Conservation (phyloP, 2,113 vertebrate genomes). For the Varanus komodoensis region DNA sequence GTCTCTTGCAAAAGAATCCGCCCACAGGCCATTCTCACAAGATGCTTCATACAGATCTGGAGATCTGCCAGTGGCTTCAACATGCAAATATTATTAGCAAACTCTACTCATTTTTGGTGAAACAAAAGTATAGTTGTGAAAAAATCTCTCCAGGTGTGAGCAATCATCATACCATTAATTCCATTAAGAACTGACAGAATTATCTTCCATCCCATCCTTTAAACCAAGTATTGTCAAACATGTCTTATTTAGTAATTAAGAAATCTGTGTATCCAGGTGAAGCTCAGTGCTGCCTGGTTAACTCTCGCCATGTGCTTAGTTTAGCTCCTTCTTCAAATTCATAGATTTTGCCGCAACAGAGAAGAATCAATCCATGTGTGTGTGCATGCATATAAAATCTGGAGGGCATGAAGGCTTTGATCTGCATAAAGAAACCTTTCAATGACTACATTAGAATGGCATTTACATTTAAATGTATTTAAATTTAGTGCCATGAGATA, state of each 20-base stretch:
- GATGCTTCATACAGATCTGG: background rate
- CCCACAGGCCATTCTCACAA: background rate
- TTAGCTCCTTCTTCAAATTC: constrained; percentile 11
- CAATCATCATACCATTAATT: constrained; percentile 62
- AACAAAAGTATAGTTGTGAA: background rate
- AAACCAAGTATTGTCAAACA: constrained; percentile 51
- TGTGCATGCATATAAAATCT: constrained; percentile 31
- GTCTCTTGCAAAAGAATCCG: background rate
- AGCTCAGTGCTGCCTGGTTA: constrained; percentile 41
- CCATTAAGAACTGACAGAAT: constrained; percentile 53
- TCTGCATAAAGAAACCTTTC: constrained; percentile 31
- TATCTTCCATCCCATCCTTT: constrained; percentile 28
- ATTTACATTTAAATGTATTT: constrained; percentile 45
- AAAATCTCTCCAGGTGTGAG: constrained; percentile 51
- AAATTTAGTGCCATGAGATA: background rate
- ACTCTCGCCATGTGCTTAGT: constrained; percentile 30
- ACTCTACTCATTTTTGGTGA: constrained; percentile 37
- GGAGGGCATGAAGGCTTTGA: constrained; percentile 48
- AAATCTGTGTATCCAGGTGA: constrained; percentile 52
- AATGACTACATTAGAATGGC: constrained; percentile 26
- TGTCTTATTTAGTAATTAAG: constrained; percentile 50
- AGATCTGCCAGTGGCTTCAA: background rate
- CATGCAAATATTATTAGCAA: background rate
- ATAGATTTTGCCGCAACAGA: constrained; percentile 36
- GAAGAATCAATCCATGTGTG: constrained; percentile 25